Evolutionary conservation across 2,113 vertebrate species (phyloP).

Genomic region (Gopherus evgoodei): DNA sequence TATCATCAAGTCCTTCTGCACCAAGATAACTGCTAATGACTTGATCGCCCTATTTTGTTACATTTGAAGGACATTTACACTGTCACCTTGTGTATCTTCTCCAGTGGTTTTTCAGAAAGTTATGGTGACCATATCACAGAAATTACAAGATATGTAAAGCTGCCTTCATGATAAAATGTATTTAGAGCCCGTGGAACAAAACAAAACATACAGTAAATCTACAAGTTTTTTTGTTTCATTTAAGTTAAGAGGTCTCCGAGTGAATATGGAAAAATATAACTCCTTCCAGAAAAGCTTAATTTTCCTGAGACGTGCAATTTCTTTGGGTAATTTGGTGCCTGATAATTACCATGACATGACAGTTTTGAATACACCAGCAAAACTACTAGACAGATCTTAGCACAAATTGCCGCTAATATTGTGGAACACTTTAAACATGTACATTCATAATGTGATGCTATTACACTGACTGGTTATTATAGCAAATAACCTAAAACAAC

Average conservation of each 20-base stretch:
- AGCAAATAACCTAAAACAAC: slow-evolving; percentile 21
- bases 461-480: slow-evolving; percentile 45
- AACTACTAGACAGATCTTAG: slow-evolving; percentile 12
- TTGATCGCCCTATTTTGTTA: slow-evolving; percentile 41
- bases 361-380: slow-evolving; percentile 51
- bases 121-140: slow-evolving; percentile 48
- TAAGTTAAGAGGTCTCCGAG: slow-evolving; percentile 36
- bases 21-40: not conserved
- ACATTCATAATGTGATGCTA: slow-evolving; percentile 8
- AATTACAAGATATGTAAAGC: slow-evolving; percentile 46
- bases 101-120: slow-evolving; percentile 49
- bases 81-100: slow-evolving; percentile 24
- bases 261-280: slow-evolving; percentile 20
- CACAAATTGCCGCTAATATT: slow-evolving; percentile 37
- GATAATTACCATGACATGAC: slow-evolving; percentile 31
- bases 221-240: slow-evolving; percentile 55
- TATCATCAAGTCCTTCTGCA: slow-evolving; percentile 29
- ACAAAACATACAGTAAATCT: slow-evolving; percentile 9
- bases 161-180: slow-evolving; percentile 59
- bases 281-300: slow-evolving; percentile 14
- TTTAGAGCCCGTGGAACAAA: slow-evolving; percentile 45
- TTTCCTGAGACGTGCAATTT: slow-evolving; percentile 47
- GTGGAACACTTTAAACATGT: slow-evolving; percentile 14
- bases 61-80: slow-evolving; percentile 51
- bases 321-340: slow-evolving; percentile 33